phyloP scores from a whole-genome alignment of 1,140 invertebrate genomes.

The Heterodera carotae region DNA sequence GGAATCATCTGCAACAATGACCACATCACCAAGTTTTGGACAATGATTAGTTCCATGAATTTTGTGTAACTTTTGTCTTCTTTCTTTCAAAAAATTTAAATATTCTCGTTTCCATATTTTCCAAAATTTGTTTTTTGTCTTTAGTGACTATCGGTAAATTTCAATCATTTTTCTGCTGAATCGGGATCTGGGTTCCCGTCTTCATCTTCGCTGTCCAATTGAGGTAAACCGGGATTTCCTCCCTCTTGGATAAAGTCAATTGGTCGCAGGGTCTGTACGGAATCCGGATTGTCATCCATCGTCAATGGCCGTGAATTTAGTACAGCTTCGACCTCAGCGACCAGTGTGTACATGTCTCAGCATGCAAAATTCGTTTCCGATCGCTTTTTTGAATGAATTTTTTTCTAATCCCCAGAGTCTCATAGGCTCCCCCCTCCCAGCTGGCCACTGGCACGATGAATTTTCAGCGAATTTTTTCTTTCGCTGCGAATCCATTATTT shows the following conservation, averaged over 20 bases:
- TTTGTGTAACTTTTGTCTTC: neutral
- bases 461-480: slow-evolving; percentile 14
- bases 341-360: slow-evolving; percentile 6
- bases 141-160: slow-evolving; percentile 3
- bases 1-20: neutral
- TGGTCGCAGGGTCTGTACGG: slow-evolving; percentile 5
- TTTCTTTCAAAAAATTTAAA: slow-evolving; percentile 16
- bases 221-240: neutral
- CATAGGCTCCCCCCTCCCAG: slow-evolving; percentile 13
- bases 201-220: neutral
- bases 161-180: slow-evolving; percentile 9
- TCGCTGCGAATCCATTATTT: neutral
- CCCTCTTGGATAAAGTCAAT: neutral
- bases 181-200: neutral
- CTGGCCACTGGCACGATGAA: neutral
- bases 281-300: slow-evolving; percentile 14
- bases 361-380: neutral
- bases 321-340: neutral
- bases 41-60: neutral
- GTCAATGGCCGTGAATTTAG: slow-evolving; percentile 13
- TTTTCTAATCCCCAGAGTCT: slow-evolving; percentile 6
- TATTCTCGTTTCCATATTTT: neutral
- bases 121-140: slow-evolving; percentile 13
- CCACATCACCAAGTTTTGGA: neutral
- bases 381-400: slow-evolving; percentile 3